These are phyloP conservation scores for Rattus rattus DNA, from an alignment of 2,113 vertebrate species.

Conservation along the genomic window DNA sequence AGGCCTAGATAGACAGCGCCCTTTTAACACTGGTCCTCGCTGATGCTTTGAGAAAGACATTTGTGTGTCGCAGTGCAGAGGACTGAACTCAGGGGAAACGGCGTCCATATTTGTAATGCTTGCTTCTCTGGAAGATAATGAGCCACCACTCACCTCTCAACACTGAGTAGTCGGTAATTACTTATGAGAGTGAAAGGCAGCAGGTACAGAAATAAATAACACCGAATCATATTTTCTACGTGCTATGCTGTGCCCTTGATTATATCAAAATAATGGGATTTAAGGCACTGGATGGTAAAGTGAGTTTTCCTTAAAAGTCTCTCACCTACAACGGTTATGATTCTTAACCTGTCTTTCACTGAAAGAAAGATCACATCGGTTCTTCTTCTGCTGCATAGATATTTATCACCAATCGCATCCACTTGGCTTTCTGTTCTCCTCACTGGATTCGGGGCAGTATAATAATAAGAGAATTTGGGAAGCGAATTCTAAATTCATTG, in stretches of 20 bases:
- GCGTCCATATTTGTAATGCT: background rate
- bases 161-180: background rate
- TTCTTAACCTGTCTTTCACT: background rate
- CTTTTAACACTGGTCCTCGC: background rate
- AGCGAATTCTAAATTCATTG: conserved; percentile 81
- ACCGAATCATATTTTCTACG: background rate
- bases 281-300: conserved; percentile 8
- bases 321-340: background rate
- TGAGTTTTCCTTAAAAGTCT: conserved; percentile 1
- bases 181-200: background rate
- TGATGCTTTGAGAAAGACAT: background rate
- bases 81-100: background rate
- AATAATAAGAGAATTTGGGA: conserved; percentile 69
- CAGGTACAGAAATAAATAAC: conserved; percentile 9
- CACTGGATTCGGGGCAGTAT: conserved; percentile 57
- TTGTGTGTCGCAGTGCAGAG: background rate
- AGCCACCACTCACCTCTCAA: background rate
- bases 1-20: background rate
- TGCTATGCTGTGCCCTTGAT: background rate
- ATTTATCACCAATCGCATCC: conserved; percentile 36
- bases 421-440: conserved; percentile 27
- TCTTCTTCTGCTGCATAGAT: conserved; percentile 5
- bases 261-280: background rate
- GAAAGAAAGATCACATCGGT: background rate
- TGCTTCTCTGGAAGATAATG: background rate